phyloP scores from a whole-genome alignment of 35 echinoderm and acorn worm species.

The Heliocidaris erythrogramma region DNA sequence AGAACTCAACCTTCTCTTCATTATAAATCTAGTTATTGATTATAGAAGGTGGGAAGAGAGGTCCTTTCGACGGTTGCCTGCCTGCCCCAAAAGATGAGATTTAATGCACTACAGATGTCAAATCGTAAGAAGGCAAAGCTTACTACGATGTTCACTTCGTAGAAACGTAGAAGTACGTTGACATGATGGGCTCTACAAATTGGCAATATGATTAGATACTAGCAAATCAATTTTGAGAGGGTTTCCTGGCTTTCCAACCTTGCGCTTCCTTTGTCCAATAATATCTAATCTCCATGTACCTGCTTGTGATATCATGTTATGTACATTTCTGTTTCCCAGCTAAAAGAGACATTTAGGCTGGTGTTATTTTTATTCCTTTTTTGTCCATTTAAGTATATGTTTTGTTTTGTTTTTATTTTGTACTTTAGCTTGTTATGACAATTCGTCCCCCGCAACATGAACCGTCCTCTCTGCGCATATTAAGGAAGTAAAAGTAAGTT shows the following conservation, averaged over 20 bases:
- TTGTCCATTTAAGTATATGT: no score
- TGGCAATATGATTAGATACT: neutral
- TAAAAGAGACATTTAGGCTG: neutral
- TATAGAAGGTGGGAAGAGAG: neutral
- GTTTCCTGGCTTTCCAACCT: neutral
- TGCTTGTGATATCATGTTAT: neutral
- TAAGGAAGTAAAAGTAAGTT: no score
- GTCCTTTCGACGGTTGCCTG: neutral
- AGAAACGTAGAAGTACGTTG: neutral
- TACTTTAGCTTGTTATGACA: no score
- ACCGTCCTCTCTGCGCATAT: no score
- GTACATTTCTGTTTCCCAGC: neutral
- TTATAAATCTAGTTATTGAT: neutral
- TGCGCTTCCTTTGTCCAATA: slow-evolving; percentile 1
- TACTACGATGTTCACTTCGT: neutral
- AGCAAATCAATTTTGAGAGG: neutral
- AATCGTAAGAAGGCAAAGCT: neutral
- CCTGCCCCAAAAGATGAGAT: neutral
- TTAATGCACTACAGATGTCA: neutral
- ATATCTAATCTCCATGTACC: neutral
- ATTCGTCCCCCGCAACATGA: no score
- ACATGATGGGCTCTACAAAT: neutral
- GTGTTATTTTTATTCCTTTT: no score
- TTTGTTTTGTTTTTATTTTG: no score
- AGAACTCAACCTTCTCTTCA: no score